These are phyloP conservation scores for Heteractis magnifica DNA, from an alignment of 92 coral and sea anemone genomes.

Conservation along the genomic window DNA sequence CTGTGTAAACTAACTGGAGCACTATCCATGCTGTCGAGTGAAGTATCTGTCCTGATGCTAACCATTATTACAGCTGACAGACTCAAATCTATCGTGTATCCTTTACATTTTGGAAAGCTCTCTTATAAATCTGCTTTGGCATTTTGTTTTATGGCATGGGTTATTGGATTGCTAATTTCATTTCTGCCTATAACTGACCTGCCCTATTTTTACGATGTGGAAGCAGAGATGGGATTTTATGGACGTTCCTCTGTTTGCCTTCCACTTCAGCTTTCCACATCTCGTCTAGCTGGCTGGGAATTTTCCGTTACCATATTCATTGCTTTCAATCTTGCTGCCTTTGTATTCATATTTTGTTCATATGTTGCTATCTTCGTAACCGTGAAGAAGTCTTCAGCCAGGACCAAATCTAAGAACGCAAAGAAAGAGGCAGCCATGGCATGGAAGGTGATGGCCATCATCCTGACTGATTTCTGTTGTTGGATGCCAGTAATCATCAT, in stretches of 20 bases:
- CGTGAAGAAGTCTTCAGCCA: constrained; percentile 36
- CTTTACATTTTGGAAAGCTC: constrained; percentile 52
- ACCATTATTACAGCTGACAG: constrained; percentile 84
- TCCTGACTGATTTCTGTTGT: constrained; percentile 80
- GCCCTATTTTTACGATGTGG: constrained; percentile 57
- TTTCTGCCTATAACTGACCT: background rate
- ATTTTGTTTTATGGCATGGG: background rate
- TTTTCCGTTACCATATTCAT: constrained; percentile 74
- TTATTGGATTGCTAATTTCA: background rate
- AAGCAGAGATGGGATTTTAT: constrained; percentile 56
- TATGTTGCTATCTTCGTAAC: constrained; percentile 72
- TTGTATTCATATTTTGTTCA: constrained; percentile 66
- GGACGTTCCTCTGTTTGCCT: constrained; percentile 89
- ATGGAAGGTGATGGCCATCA: constrained; percentile 75
- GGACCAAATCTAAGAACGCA: constrained; percentile 5
- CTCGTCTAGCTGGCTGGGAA: constrained; percentile 76
- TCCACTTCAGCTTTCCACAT: constrained; percentile 73
- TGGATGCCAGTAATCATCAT: constrained; percentile 96
- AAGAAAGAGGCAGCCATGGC: constrained; percentile 69
- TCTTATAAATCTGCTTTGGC: constrained; percentile 6
- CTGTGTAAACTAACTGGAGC: constrained; percentile 72
- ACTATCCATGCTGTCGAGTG: constrained; percentile 82
- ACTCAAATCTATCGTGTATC: constrained; percentile 71
- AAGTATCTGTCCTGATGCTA: constrained; percentile 75
- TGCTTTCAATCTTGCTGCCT: constrained; percentile 66